Conservation (phyloP, 2,113 vertebrate species). For the Ptyas mucosa region DNA sequence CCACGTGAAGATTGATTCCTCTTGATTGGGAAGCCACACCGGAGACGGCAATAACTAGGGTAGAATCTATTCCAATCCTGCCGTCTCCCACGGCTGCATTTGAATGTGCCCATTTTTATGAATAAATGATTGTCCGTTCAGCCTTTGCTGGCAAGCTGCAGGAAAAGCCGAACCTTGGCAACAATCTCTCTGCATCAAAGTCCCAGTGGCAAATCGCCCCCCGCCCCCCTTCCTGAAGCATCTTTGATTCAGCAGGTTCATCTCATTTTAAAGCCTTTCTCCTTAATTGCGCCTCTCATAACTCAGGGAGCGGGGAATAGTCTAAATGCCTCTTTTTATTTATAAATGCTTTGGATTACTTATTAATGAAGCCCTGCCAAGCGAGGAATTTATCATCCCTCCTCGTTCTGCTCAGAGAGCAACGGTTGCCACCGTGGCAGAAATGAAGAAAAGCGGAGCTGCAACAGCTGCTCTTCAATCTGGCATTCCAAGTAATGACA, state of each 20-base stretch:
- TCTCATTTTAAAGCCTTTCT: neutral
- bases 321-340: conserved; percentile 72
- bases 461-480: neutral
- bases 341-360: conserved; percentile 72
- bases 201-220: neutral
- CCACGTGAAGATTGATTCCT: neutral
- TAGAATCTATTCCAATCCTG: neutral
- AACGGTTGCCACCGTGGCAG: neutral
- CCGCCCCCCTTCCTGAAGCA: neutral
- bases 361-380: conserved; percentile 62
- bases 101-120: neutral
- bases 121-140: neutral
- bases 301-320: conserved; percentile 59
- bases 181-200: neutral
- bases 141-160: neutral
- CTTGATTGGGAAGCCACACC: neutral
- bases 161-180: neutral
- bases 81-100: neutral
- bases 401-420: conserved; percentile 27
- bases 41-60: neutral
- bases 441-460: neutral
- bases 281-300: conserved; percentile 57
- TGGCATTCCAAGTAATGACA: neutral
- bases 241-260: neutral
- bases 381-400: conserved; percentile 65